Conservation (phyloP, 2,797 vertebrate species). For the Micrastur ruficollis region DNA sequence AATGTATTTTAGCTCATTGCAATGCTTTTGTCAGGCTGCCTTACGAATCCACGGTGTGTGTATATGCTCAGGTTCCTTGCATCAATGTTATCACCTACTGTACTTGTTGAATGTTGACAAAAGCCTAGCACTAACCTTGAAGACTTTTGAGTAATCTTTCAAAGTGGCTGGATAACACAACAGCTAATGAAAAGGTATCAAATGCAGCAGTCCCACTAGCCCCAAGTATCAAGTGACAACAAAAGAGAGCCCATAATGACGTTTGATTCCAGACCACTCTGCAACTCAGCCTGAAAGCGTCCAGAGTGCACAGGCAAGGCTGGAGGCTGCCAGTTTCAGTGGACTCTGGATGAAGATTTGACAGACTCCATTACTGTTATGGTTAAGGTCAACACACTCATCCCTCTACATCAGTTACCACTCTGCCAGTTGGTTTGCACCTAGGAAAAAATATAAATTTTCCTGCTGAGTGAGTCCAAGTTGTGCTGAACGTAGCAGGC, state of each 20-base stretch:
- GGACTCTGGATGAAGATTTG: background rate
- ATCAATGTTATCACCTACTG: background rate
- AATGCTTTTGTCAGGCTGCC: background rate
- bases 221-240: background rate
- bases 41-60: background rate
- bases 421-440: background rate
- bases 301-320: background rate
- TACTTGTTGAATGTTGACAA: background rate
- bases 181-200: background rate
- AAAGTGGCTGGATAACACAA: background rate
- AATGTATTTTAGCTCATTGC: background rate
- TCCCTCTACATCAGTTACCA: background rate
- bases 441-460: background rate
- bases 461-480: background rate
- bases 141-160: background rate
- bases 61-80: background rate
- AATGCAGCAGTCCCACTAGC: background rate
- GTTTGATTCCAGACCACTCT: background rate
- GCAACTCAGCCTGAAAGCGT: background rate
- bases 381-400: background rate
- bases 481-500: background rate
- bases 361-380: background rate
- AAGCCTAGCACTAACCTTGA: background rate
- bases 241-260: background rate
- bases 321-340: background rate